A percentile compares a stretch with the other conserved stretches of the same genome.
phyloP scores from a whole-genome alignment of 92 coral and sea anemone species.

The Umimayanthus kanabou region DNA sequence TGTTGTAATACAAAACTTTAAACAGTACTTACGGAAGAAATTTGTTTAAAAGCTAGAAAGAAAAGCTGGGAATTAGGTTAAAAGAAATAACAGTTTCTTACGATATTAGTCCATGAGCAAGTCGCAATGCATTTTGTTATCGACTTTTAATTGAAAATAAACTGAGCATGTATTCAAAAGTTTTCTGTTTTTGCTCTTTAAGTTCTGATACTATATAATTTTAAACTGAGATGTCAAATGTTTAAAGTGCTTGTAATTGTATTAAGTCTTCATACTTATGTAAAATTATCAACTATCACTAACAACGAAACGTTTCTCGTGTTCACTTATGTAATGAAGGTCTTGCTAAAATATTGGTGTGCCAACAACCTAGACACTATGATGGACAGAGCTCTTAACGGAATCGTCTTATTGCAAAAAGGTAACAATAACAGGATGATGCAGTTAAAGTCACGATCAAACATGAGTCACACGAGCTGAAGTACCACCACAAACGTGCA shows the following conservation, averaged over 20 bases:
- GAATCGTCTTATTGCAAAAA: slow-evolving; percentile 9
- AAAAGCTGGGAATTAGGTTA: too few relatives aligned
- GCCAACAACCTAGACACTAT: not conserved
- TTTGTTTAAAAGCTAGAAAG: too few relatives aligned
- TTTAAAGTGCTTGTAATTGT: too few relatives aligned
- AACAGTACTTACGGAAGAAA: too few relatives aligned
- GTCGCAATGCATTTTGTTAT: not conserved
- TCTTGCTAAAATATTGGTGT: slow-evolving; percentile 32
- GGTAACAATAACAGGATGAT: not conserved
- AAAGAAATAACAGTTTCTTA: not conserved
- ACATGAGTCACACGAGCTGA: not conserved
- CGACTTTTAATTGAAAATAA: too few relatives aligned
- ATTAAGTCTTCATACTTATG: too few relatives aligned
- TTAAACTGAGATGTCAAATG: not conserved
- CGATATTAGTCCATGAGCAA: not conserved
- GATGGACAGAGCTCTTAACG: slow-evolving; percentile 16
- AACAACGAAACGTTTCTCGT: not conserved
- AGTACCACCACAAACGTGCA: not conserved
- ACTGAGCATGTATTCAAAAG: not conserved
- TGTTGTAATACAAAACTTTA: too few relatives aligned
- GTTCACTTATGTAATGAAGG: not conserved
- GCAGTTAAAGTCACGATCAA: not conserved
- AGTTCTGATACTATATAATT: too few relatives aligned
- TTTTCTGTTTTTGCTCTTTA: not conserved
- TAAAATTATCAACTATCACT: not conserved